Evolutionary conservation across 2,888 invertebrate species (phyloP), one percentile per base, ranked within the genome.

Genomic region (Merodon equestris): DNA sequence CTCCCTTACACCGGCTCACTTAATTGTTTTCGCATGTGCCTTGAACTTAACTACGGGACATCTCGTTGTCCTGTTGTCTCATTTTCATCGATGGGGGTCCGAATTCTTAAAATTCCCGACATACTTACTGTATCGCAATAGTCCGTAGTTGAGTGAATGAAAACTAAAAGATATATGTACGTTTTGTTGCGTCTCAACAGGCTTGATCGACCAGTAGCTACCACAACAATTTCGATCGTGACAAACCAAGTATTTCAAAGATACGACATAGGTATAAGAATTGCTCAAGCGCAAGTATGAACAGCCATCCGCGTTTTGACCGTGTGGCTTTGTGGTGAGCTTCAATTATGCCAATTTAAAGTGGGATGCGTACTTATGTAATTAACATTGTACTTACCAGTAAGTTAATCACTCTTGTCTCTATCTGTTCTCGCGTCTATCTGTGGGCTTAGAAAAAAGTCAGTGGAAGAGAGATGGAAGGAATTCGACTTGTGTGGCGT

Each of bases 191-290:
- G 7, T 27, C 27, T 27, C 7, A 27, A 27, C 27, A 2, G 27
- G 27, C 27, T 4, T 7, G 27, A 27, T 27, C 71, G 53, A 36
- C 36, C 60, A 5, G 15, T 17, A 56, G 58, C 19, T 7, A 15
- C 19, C 45, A 42, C 19, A 71, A 48, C 53, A 60, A 74, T 70
- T 74, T 79, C 74, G 73, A 53, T 57, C 61, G 51, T 73, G 67
- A 77, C 72, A 77, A 63, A 51, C 51, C 51, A 64, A 58, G 74
- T 64, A 79, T 79, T 74, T 74, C 36, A 74, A 79, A 68, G 74
- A 79, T 63, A 79, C 79, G 68, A 79, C n/a, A n/a, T n/a, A n/a
- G 73, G 73, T 68, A 70, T 74, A 74, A 74, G 64, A 79, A 79
- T 70, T 79, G 74, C 64, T 74, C 74, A 70, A 54, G 27, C 58